A percentile compares a stretch with the other conserved stretches of the same genome.
Evolutionary conservation across 2,113 vertebrate species (phyloP).

Genomic region (Gymnobelideus leadbeateri): DNA sequence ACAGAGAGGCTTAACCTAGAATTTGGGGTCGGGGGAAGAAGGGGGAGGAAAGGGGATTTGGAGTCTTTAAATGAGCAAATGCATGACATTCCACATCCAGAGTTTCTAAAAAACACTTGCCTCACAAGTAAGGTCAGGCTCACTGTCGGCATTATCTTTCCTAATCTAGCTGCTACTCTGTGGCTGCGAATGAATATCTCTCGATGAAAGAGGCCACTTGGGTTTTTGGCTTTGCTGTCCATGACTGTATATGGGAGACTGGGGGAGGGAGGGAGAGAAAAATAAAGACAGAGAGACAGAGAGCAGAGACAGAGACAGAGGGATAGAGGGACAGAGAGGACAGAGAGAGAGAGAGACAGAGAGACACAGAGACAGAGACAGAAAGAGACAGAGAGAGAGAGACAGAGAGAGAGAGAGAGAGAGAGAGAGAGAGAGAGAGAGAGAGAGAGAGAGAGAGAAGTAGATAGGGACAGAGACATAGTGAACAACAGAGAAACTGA

Average conservation of each 20-base stretch:
- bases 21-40: not conserved
- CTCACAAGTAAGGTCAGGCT: not conserved
- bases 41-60: not conserved
- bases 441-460: accelerated
- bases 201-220: not conserved
- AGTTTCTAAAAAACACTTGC: not conserved
- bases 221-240: not conserved
- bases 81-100: not conserved
- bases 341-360: not conserved
- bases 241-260: not conserved
- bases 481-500: not conserved
- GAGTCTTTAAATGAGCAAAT: slow-evolving; percentile 5
- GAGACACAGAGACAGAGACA: not conserved
- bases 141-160: not conserved
- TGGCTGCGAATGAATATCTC: not conserved
- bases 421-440: not conserved
- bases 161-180: not conserved
- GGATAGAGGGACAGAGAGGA: not conserved
- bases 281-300: not conserved
- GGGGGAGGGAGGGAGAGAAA: not conserved
- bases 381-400: not conserved
- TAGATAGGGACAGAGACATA: not conserved
- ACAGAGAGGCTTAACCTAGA: not conserved
- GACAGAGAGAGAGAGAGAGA: no score
- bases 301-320: not conserved